Evolutionary conservation across 2,797 vertebrate species (phyloP), one percentile per base, ranked within the genome.

Genomic region (Holocentrus rufus): DNA sequence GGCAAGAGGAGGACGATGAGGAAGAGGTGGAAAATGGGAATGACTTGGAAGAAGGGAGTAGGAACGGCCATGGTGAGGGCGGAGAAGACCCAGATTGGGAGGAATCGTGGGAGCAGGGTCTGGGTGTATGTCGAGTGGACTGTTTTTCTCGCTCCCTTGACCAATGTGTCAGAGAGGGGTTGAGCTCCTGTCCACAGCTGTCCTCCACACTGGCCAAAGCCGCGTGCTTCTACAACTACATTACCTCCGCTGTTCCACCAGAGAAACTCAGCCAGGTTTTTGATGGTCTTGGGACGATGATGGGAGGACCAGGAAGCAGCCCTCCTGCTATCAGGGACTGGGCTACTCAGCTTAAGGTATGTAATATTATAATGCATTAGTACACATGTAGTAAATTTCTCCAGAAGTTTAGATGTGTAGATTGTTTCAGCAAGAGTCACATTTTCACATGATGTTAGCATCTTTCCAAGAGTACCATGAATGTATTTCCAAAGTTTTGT

Each of bases 211-310:
- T 95, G 82, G 84, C 90, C 77, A 95, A 94, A 76, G 93, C 93
- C 4, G 91, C 93, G 11, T 90, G 82, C 79, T 94, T 95, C 69
- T 94, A 93, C 81, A 93, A 93, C 81, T 94, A 94, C 80, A 90
- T 95, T 65, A 92, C 91, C 69, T 91, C 93, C 14, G 93, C 93
- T 18, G 94, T 95, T 34, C 92, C 93, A 14, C 84, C 89, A 42
- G 94, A 95, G 84, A 95, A 95, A 79, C 93, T 95, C 18, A 88
- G 83, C 60, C 93, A 94, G 80, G 92, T 94, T 66, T 94, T 95
- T 60, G 91, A 92, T 34, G 78, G 81, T 23, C 82, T 86, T 15
- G 86, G 81, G 20, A 31, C 83, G 65, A 72, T 52, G 49, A 59
- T 50, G 15, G 83, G 81, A 27, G 82, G 77, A 31, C 60, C 69